Evolutionary conservation across 2,888 invertebrate species (phyloP), one percentile per base, ranked within the genome.

Genomic region (Pediacus dermestoides): DNA sequence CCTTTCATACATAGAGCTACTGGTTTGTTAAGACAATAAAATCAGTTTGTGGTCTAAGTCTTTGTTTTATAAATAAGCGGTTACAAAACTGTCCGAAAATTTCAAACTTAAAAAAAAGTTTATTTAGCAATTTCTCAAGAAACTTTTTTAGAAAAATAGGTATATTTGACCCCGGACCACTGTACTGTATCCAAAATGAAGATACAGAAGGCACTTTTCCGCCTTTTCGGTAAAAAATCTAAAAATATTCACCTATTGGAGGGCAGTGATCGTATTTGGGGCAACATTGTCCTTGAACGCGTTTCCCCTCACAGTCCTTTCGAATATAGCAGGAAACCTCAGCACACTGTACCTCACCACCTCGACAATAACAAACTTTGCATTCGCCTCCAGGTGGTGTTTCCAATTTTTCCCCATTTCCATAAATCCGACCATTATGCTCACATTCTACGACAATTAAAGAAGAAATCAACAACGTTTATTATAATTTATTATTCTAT

Each of bases 201-300:
- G n/a, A n/a, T n/a, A n/a, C n/a, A n/a, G n/a, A n/a, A n/a, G n/a
- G n/a, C n/a, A n/a, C n/a, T n/a, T n/a, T n/a, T n/a, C n/a, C n/a
- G 21, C 21, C 10, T 13, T 32, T 16, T 15, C n/a, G 14, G 21
- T 6, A 21, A 3, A 18, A 15, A 4, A 21, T 21, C 32, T 16
- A 10, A 22, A 36, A 11, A 12, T 44, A 42, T 37, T 49, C 62
- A 72, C 82, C 82, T 72, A 76, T 71, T 2, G 82, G 77, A 22
- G 86, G 85, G 63, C 88, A 88, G 70, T 87, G 83, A 63, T 86
- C 85, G 64, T 86, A 88, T 63, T 82, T 82, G 1, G 87, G 87
- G 60, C 88, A 88, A 69, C 88, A 88, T 58, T 82, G 77, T 32
- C 86, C 86, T 7, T 80, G 74, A 50, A 85, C 80, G 48, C 76